Conservation (phyloP, 2,113 vertebrate species). For the Leptosomus discolor region DNA sequence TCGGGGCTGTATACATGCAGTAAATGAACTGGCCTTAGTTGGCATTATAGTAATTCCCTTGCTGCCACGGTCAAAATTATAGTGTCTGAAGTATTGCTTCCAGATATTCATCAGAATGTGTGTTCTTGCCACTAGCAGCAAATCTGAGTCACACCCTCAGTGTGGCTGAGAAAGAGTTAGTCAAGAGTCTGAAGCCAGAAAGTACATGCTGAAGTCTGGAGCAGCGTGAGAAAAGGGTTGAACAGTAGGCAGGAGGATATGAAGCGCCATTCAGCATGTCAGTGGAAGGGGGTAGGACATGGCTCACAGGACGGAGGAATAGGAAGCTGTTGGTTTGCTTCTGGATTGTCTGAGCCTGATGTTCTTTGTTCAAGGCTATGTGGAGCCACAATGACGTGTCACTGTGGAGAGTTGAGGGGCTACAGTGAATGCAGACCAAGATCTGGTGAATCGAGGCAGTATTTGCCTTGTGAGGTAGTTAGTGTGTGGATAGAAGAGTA, state of each 20-base stretch:
- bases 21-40: neutral
- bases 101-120: neutral
- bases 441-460: neutral
- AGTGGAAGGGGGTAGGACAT: rapidly evolving
- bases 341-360: neutral
- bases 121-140: neutral
- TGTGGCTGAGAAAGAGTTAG: neutral
- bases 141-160: neutral
- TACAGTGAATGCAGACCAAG: neutral
- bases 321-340: neutral
- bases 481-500: neutral
- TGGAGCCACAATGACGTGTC: rapidly evolving
- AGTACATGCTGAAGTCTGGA: neutral
- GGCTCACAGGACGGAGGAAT: rapidly evolving
- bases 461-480: neutral
- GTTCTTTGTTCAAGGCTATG: rapidly evolving
- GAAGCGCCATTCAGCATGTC: neutral
- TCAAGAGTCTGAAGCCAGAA: neutral
- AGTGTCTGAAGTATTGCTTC: neutral
- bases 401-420: neutral
- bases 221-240: rapidly evolving
- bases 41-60: neutral
- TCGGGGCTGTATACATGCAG: rapidly evolving
- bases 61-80: neutral
- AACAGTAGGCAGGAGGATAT: neutral